Evolutionary conservation across 1,140 invertebrate species (phyloP), one percentile per base, ranked within the genome.

Genomic region (Plodia interpunctella): DNA sequence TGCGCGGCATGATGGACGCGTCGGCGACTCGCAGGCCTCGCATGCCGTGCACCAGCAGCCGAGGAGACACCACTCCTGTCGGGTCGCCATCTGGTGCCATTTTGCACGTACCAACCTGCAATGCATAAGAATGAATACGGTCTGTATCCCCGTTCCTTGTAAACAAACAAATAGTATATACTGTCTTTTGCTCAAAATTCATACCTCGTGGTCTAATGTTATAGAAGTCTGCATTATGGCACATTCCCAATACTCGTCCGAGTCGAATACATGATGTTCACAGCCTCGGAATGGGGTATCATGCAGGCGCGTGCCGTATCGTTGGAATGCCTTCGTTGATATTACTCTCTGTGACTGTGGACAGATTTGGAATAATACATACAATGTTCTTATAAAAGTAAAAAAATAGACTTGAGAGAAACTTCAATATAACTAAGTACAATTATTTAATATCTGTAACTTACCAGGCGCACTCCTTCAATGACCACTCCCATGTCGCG

Each of bases 61-160:
- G 87, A 0, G 95, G 93, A 78, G 97, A 95, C 0, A 97, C 95
- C 0, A 98, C 96, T 0, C 96, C 94, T 72, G 92, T 92, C 0
- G 92, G 93, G 72, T 97, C 96, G 0, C 63, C 85, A 0, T 84
- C 62, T 3, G 94, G 93, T 0, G 95, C 96, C 97, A 98, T 98
- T 87, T 96, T 97, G 38, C 94, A 94, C 0, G 94, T 95, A 8
- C 96, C 94, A 0, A 94, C 81, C 87, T 89, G 68, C 28, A 69
- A 59, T n/a, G n/a, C n/a, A n/a, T n/a, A n/a, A n/a, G n/a, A 25
- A 6, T 25, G 21, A 25, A 25, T 35, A 13, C 9, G 32, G 32
- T 35, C n/a, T n/a, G n/a, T n/a, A n/a, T n/a, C n/a, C n/a, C n/a
- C n/a, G n/a, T n/a, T n/a, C n/a, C n/a, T n/a, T n/a, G n/a, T n/a